Conservation (phyloP, 2,113 vertebrate genomes). For the zebrafish (Danio rerio) region DNA sequence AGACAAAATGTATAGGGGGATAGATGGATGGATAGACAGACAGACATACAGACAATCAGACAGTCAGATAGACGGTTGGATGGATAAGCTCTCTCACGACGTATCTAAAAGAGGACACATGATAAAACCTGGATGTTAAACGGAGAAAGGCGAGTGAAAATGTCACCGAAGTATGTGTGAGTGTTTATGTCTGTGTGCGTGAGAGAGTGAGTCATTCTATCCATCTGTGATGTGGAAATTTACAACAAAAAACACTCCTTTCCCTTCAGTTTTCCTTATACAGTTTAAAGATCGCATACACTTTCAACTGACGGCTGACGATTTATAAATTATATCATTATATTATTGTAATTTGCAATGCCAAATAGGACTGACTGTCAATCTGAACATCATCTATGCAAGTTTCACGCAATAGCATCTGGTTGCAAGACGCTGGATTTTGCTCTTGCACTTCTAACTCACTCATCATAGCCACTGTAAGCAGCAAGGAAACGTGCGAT, state of each 20-base stretch:
- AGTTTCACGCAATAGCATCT: neutral
- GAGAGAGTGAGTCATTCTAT: constrained; percentile 54
- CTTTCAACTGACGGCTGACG: no score
- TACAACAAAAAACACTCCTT: constrained; percentile 33
- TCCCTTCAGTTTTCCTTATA: neutral
- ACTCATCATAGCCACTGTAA: neutral
- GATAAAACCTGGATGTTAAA: constrained; percentile 34
- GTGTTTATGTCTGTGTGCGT: constrained; percentile 26
- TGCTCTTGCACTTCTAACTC: neutral
- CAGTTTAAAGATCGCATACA: neutral
- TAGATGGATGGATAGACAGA: no score
- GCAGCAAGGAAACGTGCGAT: neutral
- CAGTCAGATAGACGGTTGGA: neutral
- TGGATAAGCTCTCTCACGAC: neutral
- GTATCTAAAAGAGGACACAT: constrained; percentile 34
- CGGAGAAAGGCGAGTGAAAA: constrained; percentile 44
- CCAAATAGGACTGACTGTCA: neutral
- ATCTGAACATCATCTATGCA: neutral
- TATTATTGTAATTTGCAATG: no score
- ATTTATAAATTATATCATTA: no score
- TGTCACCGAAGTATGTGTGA: constrained; percentile 37
- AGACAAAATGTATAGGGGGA: no score
- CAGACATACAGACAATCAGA: no score
- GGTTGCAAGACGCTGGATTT: neutral
- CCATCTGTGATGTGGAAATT: constrained; percentile 60